phyloP scores from a whole-genome alignment of 2,888 invertebrate species.

The Pasiphila rectangulata region DNA sequence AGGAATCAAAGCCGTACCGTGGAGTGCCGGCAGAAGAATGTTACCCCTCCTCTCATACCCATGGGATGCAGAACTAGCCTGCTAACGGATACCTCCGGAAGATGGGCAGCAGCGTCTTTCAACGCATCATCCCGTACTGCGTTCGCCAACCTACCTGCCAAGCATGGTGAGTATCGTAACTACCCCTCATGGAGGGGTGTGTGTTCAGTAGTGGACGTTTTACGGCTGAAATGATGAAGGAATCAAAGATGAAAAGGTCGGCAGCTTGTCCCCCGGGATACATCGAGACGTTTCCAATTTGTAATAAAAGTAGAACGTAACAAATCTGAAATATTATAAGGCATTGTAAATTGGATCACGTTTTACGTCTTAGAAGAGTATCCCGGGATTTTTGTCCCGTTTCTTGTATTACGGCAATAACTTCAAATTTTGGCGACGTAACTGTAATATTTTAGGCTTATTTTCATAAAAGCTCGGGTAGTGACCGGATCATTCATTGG shows the following conservation, averaged over 20 bases:
- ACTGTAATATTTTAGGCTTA: conserved; percentile 32
- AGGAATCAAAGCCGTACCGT: too few relatives aligned
- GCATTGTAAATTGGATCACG: conserved; percentile 69
- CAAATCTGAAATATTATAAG: conserved; percentile 68
- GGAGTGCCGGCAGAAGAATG: too few relatives aligned
- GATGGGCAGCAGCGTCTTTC: too few relatives aligned
- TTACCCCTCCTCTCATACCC: too few relatives aligned
- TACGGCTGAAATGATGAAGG: too few relatives aligned
- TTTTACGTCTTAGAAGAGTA: conserved; percentile 55
- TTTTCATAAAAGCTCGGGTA: conserved; percentile 33
- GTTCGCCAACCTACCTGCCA: too few relatives aligned
- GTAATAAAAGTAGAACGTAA: conserved; percentile 69
- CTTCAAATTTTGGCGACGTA: conserved; percentile 33
- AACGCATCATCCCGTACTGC: too few relatives aligned
- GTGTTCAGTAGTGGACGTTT: too few relatives aligned
- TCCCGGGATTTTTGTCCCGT: conserved; percentile 50
- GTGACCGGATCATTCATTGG: conserved; percentile 1
- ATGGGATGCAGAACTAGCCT: too few relatives aligned
- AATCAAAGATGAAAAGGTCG: conserved; percentile 53
- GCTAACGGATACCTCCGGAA: too few relatives aligned
- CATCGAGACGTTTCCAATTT: conserved; percentile 64
- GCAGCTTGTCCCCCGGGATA: conserved; percentile 50
- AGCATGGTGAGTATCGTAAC: too few relatives aligned
- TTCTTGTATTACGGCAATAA: conserved; percentile 40
- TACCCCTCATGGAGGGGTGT: too few relatives aligned